Base-by-base conservation (phyloP, 2,888 invertebrate species). In the Abrostola triplasia region DNA sequence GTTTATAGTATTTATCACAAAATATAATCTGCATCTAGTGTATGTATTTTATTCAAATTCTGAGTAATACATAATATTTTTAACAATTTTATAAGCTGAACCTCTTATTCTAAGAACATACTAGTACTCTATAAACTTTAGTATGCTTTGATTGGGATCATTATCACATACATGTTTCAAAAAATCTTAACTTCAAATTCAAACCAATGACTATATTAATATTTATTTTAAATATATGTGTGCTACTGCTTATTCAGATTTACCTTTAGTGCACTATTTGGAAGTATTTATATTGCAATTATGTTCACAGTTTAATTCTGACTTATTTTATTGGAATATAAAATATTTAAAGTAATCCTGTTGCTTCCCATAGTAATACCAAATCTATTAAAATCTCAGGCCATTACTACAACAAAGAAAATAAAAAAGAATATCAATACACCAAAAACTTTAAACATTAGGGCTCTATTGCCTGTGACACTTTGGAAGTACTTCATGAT, bases 391-490 rank as follows among this genome's bases (percentile, higher is more conserved):
- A 35, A 59, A 53, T 35, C 48, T 88, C 95, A 97, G 84, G 99
- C 98, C 96, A 99, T 95, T 93, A 99, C 99, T 80, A 99, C 97
- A 88, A 99, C 98, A 95, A 99, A 99, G 90, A 99, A 98, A 92
- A 99, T 97, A 91, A 99, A 99, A 96, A 99, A 99, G 88, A 99
- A 97, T 95, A 99, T 99, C 60, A 99, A 95, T 70, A 99, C 98
- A 59, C 98, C 99, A 94, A 99, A 99, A 78, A 99, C 97, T 95
- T 99, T 99, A 82, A 99, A 98, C 99, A 99, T 99, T 40, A 99
- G 95, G 97, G 99, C 99, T 82, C 99, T 96, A 94, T 99, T 99
- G 71, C 98, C 98, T 12, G 99, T 98, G 42, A 99, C 98, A 61
- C 97, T 98, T 91, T 98, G 98, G 91, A 99, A 99, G 95, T 99